Base-by-base conservation (phyloP, 2,113 vertebrate genomes). In the Chionis minor region DNA sequence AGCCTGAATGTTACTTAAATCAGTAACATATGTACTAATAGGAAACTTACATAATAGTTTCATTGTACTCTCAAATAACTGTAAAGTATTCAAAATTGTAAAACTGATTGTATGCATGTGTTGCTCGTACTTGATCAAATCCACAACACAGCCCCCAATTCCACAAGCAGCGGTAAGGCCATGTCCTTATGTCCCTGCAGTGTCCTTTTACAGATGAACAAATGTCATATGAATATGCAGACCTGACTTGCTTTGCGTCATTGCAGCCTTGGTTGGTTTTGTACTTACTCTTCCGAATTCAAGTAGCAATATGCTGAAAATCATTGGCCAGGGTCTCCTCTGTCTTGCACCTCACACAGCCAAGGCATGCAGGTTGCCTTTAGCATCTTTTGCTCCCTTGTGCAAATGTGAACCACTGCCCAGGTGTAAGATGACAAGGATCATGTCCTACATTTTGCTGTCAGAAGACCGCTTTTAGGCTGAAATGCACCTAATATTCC, bases 21-120 rank as follows among this genome's bases (percentile, higher is more conserved):
- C 83, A 96, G 80, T 88, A 95, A 93, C 95, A 92, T 81, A 94
- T 96, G 96, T 82, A 56, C 69, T 71, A 88, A 84, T 63, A 77
- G 90, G 75, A 94, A 94, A 80, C 52, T 92, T 67, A 90, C 67
- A 96, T 91, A 96, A 92, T 74, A 83, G 63, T 47, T 83, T 81
- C 79, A 90, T 92, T 97, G 95, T 96, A 47, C 69, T 96, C 82
- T 88, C 79, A 86, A 88, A 88, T 59, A 88, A 66, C 95, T 84
- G 59, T 40, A 62, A 86, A 92, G 35, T 7, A 59, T 61, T 90
- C 20, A 59, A 52, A 93, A 86, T 6, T 40, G 59, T 86, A 86
- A 71, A 93, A 83, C 28, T 33, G 77, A 94, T 54, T 44, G 79
- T 45, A 42, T 14, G 52, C 63, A 72, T 24, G 82, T 55, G 92